These are phyloP conservation scores for Herpetotheres cachinnans DNA, from an alignment of 2,113 vertebrate species.

Conservation along the genomic window DNA sequence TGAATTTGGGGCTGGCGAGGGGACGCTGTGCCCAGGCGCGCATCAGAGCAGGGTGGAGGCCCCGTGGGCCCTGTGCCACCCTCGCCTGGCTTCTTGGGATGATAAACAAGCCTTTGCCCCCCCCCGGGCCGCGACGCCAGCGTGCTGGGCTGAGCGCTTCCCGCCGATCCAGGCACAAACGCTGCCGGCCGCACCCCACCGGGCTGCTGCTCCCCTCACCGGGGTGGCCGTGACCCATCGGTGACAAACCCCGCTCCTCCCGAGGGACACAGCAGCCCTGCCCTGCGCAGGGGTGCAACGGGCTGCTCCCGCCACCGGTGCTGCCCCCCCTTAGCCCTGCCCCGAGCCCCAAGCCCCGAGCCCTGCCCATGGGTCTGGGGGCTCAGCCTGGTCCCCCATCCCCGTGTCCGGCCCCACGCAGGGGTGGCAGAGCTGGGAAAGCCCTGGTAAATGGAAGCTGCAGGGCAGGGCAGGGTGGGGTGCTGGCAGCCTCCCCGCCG, in stretches of 20 bases:
- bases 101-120: neutral
- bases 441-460: neutral
- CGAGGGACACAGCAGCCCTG: neutral
- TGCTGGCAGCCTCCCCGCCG: neutral
- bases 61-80: neutral
- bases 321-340: neutral
- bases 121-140: neutral
- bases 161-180: rapidly evolving
- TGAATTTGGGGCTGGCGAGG: neutral
- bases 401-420: rapidly evolving
- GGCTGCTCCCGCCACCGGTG: rapidly evolving
- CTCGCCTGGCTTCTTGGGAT: neutral
- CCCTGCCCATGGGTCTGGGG: neutral
- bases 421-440: neutral
- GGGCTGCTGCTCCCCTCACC: neutral
- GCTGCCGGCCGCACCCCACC: neutral
- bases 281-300: rapidly evolving
- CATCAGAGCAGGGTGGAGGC: neutral
- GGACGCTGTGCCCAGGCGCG: neutral
- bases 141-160: neutral
- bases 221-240: neutral
- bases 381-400: neutral
- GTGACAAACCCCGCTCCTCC: neutral
- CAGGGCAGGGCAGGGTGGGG: neutral
- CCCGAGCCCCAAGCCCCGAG: neutral